Percentiles rank a stretch among this genome's conserved stretches.
Conservation (phyloP, 2,113 vertebrate genomes). For the Zeus faber region DNA sequence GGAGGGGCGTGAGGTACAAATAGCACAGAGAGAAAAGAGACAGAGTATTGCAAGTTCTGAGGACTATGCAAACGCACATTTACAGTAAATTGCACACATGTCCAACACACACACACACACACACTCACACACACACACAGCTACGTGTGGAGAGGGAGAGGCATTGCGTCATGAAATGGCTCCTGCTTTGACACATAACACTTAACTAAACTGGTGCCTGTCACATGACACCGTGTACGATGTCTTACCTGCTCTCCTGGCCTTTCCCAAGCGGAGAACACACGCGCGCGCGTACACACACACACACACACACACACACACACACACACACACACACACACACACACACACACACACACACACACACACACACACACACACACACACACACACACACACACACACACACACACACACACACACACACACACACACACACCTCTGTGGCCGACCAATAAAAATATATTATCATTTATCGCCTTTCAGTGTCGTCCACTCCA, state of each 20-base stretch:
- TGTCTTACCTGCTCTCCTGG: constrained; percentile 27
- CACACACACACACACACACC: not conserved
- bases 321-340: not conserved
- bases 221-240: constrained; percentile 37
- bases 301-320: constrained; percentile 2
- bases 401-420: not conserved
- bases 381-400: not conserved
- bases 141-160: constrained; percentile 11
- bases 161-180: constrained; percentile 64
- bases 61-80: constrained; percentile 2
- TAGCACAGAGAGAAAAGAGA: not conserved
- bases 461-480: no score
- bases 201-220: constrained; percentile 40
- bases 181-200: constrained; percentile 32
- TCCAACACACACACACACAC: not conserved
- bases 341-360: not conserved
- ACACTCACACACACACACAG: constrained; percentile 11
- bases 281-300: constrained; percentile 17
- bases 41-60: not conserved
- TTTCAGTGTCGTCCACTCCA: no score
- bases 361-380: not conserved
- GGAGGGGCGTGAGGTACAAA: not conserved
- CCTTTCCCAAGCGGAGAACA: constrained; percentile 22
- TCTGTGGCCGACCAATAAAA: no score
- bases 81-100: not conserved